Evolutionary conservation across 2,797 vertebrate species (phyloP), one percentile per base, ranked within the genome.

Genomic region (Thunnus albacares): DNA sequence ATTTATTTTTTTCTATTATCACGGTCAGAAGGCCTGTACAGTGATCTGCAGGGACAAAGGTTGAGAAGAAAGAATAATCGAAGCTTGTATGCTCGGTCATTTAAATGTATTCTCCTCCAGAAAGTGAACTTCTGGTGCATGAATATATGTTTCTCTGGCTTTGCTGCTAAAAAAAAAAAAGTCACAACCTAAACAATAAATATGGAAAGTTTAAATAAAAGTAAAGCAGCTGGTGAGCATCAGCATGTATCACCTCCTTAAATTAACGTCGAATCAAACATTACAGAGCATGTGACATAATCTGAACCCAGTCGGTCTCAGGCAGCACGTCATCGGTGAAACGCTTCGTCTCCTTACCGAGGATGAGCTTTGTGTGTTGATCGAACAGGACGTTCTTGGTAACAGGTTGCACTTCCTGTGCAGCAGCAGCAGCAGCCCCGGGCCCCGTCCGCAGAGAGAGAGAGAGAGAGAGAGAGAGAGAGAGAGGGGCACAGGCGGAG

Each of bases 351-450:
- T 70, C 26, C 18, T 24, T 30, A 11, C 38, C 10, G 38, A 38
- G 4, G 59, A 51, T 66, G 66, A 85, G 63, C 12, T 10, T 20
- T 71, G 14, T 22, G 69, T 86, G 75, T 69, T 77, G 78, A 76
- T 69, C 4, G 55, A 59, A 77, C 72, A 63, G 77, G 67, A 77
- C 79, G 75, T 83, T 77, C 52, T 57, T 56, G 49, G 65, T 80
- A 83, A 71, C 81, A 82, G 80, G 78, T 89, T 80, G 69, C 18
- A 47, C 85, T 86, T 90, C 86, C 84, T 87, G 75, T 66, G 61
- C 61, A 65, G 57, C 65, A 65, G 61, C 75, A 24, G 24, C 24
- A 24, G 24, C 24, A 24, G 24, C 81, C n/a, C 10, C 3, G 38
- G 3, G 74, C 68, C 69, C 24, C 41, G 30, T 63, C 47, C 24